Conservation (phyloP, 2,113 vertebrate genomes). For the Tursiops truncatus region DNA sequence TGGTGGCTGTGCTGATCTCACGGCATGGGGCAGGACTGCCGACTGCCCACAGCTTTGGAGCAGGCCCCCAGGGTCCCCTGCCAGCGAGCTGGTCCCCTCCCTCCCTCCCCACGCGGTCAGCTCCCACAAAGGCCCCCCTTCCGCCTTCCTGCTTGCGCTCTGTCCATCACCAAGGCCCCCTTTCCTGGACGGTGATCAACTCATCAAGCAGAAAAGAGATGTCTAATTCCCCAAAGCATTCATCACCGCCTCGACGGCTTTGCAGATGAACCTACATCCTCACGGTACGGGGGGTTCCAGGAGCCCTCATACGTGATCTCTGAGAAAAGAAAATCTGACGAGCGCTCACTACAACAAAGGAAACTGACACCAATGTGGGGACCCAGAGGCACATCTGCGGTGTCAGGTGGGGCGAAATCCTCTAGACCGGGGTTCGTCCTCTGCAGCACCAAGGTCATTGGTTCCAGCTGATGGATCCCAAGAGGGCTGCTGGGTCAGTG, state of each 20-base stretch:
- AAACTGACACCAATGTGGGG: accelerated
- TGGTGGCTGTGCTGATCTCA: not conserved
- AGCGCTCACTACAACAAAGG: not conserved
- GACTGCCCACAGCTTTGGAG: accelerated
- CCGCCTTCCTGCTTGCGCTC: accelerated
- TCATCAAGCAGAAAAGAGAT: not conserved
- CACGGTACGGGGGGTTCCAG: accelerated
- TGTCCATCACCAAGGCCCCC: not conserved
- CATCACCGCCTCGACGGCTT: not conserved
- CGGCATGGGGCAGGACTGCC: not conserved
- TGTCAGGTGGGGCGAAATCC: accelerated
- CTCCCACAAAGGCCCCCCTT: accelerated
- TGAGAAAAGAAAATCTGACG: not conserved
- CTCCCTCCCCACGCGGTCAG: accelerated
- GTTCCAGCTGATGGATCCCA: accelerated
- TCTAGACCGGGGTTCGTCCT: accelerated
- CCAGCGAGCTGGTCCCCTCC: not conserved
- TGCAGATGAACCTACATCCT: accelerated
- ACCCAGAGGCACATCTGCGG: accelerated
- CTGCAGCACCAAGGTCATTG: accelerated
- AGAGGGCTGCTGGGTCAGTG: accelerated
- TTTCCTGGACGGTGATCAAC: not conserved
- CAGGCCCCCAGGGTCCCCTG: accelerated
- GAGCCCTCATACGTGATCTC: not conserved
- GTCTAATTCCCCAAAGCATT: not conserved